Evolutionary conservation across 2,797 vertebrate genomes (phyloP).

Genomic region (Siniperca undulata): DNA sequence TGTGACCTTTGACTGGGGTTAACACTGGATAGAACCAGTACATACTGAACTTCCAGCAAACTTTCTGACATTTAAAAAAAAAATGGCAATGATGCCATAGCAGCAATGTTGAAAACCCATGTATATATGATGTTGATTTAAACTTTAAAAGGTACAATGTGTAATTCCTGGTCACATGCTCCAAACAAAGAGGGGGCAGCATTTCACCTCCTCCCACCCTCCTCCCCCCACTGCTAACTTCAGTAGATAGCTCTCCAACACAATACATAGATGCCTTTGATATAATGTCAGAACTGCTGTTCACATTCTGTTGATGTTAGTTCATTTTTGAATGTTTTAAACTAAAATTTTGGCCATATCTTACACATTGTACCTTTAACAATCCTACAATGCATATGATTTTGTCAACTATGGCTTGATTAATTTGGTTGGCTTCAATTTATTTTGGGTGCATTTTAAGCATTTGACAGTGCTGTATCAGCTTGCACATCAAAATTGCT

Average conservation of each 20-base stretch:
- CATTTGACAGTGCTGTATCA: not conserved
- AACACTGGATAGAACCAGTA: not conserved
- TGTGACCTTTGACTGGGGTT: slow-evolving; percentile 1
- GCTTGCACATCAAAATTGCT: too few relatives aligned
- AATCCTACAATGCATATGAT: not conserved
- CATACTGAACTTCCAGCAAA: not conserved
- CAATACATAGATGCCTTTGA: too few relatives aligned
- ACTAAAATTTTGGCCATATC: too few relatives aligned
- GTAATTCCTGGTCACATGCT: too few relatives aligned
- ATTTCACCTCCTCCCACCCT: too few relatives aligned
- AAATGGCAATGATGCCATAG: not conserved
- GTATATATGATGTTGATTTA: not conserved
- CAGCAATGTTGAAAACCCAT: not conserved
- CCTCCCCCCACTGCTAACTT: too few relatives aligned
- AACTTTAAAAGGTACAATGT: not conserved
- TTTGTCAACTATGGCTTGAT: not conserved
- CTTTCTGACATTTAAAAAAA: not conserved
- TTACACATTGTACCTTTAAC: too few relatives aligned
- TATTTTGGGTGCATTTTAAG: not conserved
- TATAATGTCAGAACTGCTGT: too few relatives aligned
- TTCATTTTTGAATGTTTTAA: too few relatives aligned
- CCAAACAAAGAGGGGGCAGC: too few relatives aligned
- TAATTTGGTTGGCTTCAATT: not conserved
- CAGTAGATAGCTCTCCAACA: too few relatives aligned
- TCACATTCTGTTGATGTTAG: too few relatives aligned